Conservation (phyloP, 2,113 vertebrate species). For the Eptesicus fuscus region DNA sequence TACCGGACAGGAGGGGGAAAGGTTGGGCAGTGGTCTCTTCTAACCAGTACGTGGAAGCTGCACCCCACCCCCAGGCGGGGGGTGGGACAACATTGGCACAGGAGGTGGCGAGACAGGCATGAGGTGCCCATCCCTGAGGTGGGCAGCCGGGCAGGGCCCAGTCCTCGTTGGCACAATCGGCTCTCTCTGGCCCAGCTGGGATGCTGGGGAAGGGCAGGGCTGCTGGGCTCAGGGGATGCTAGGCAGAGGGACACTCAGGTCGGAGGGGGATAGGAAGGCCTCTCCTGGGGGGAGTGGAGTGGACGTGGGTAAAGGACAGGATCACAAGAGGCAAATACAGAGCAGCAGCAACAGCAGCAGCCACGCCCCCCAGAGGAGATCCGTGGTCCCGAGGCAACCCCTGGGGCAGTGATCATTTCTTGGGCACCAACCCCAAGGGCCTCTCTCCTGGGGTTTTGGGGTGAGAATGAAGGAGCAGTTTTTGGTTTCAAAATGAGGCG, state of each 20-base stretch:
- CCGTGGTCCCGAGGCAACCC: constrained; percentile 21
- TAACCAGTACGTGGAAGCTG: constrained; percentile 64
- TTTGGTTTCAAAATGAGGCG: constrained; percentile 73
- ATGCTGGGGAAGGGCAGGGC: constrained; percentile 61
- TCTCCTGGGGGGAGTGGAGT: neutral
- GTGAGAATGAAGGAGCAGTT: constrained; percentile 35
- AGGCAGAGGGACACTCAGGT: constrained; percentile 37
- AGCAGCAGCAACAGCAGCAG: constrained; percentile 60
- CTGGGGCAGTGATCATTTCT: neutral
- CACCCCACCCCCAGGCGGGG: constrained; percentile 24
- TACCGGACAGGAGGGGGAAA: constrained; percentile 24
- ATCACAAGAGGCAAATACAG: constrained; percentile 59
- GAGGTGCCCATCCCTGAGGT: constrained; percentile 68
- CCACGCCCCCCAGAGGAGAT: constrained; percentile 47
- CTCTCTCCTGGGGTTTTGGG: constrained; percentile 43
- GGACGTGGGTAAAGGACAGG: neutral
- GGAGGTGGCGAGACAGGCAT: constrained; percentile 72
- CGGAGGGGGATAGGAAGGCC: neutral
- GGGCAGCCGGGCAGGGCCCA: constrained; percentile 65
- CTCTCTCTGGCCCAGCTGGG: constrained; percentile 72
- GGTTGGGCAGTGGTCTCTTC: constrained; percentile 65
- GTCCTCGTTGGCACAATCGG: constrained; percentile 73
- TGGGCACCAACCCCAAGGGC: constrained; percentile 11
- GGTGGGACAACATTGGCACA: constrained; percentile 69
- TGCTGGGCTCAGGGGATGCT: constrained; percentile 50